A percentile compares a stretch with the other conserved stretches of the same genome.
These are phyloP conservation scores for Zootoca vivipara DNA, from an alignment of 2,113 vertebrate genomes.

Conservation along the genomic window DNA sequence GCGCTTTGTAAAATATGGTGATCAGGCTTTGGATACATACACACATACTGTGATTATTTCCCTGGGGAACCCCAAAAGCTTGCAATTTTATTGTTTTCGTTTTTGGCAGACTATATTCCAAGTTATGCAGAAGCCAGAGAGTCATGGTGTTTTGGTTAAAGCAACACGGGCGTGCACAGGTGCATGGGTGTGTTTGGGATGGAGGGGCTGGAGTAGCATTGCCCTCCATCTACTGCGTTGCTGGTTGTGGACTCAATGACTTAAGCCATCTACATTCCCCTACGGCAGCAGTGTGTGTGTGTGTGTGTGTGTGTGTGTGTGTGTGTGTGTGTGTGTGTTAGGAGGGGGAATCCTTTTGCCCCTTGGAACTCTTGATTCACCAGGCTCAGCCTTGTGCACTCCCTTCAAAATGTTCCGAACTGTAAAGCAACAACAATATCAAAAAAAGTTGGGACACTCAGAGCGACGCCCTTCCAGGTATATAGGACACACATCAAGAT, in stretches of 20 bases:
- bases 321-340: neutral
- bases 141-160: constrained; percentile 24
- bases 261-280: accelerated
- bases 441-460: neutral
- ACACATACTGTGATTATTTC: constrained; percentile 26
- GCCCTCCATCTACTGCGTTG: neutral
- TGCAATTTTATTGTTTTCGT: constrained; percentile 48
- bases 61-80: constrained; percentile 6
- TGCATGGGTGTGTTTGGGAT: neutral
- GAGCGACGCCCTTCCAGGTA: neutral
- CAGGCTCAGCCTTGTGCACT: constrained; percentile 40
- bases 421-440: neutral
- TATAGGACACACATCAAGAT: neutral
- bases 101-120: constrained; percentile 44
- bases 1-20: neutral
- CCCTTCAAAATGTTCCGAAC: neutral
- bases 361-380: constrained; percentile 39
- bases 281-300: neutral
- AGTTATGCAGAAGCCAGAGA: constrained; percentile 38
- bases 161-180: accelerated
- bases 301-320: too few species aligned
- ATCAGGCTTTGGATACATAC: constrained; percentile 2
- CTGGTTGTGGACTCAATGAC: neutral
- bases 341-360: constrained; percentile 7
- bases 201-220: constrained; percentile 7